Percentiles rank a stretch among this genome's conserved stretches.
These are phyloP conservation scores for Drosophila greeni DNA, from an alignment of 2,888 invertebrate species.

Conservation along the genomic window DNA sequence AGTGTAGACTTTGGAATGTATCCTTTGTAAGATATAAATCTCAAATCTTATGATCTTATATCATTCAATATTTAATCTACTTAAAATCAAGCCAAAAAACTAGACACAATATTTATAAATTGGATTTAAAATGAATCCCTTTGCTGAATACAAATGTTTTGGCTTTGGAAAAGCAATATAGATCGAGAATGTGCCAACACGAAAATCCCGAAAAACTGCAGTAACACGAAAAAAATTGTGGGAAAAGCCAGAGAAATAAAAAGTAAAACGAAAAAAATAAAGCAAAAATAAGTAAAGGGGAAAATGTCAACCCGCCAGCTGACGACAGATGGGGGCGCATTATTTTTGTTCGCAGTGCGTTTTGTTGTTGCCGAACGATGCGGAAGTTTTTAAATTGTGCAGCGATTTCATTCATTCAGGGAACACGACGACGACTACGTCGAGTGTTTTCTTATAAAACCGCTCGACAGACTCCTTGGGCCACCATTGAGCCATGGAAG, in stretches of 20 bases:
- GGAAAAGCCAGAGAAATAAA: conserved; percentile 1
- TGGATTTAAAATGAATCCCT: not conserved
- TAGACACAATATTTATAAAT: not conserved
- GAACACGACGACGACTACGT: conserved; percentile 27
- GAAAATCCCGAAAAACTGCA: conserved; percentile 10
- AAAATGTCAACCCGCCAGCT: conserved; percentile 11
- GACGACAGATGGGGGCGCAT: conserved; percentile 52
- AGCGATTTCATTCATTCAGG: conserved; percentile 60
- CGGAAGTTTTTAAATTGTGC: conserved; percentile 64
- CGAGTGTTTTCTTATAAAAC: conserved; percentile 34
- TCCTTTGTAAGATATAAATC: not conserved
- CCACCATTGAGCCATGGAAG: conserved; percentile 6
- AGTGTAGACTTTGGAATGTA: not conserved
- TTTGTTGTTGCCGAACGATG: conserved; percentile 56
- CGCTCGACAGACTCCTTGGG: conserved; percentile 26
- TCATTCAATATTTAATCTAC: not conserved
- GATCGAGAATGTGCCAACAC: conserved; percentile 5
- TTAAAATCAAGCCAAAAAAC: not conserved
- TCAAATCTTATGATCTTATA: not conserved
- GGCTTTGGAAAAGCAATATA: conserved; percentile 4
- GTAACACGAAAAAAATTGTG: not conserved
- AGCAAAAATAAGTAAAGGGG: not conserved
- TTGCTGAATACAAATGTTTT: not conserved
- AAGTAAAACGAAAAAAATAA: not conserved
- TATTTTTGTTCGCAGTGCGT: conserved; percentile 32